Percentiles rank a stretch among this genome's conserved stretches.
Evolutionary conservation across 2,888 invertebrate species (phyloP).

Genomic region (Catocala sponsa): DNA sequence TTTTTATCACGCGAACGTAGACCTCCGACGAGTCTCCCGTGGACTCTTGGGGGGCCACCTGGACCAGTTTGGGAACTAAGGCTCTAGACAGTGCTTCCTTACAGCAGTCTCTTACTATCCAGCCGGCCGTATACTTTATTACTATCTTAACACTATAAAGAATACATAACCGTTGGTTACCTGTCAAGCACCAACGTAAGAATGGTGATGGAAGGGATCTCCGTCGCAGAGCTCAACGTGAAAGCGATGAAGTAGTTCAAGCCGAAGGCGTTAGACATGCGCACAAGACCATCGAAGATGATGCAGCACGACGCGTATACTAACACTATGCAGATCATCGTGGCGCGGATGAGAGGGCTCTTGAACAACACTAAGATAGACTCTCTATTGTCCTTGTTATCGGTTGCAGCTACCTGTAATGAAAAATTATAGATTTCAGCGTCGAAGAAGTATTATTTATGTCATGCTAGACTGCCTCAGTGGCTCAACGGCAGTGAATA

Average conservation of each 20-base stretch:
- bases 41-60: too few relatives aligned
- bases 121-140: too few relatives aligned
- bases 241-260: slow-evolving; percentile 83
- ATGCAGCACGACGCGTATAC: slow-evolving; percentile 78
- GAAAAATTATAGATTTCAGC: not conserved
- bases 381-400: slow-evolving; percentile 61
- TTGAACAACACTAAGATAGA: slow-evolving; percentile 63
- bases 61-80: too few relatives aligned
- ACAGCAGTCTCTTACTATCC: too few relatives aligned
- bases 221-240: slow-evolving; percentile 79
- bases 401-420: slow-evolving; percentile 68
- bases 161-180: slow-evolving; percentile 45
- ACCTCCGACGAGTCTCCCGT: too few relatives aligned
- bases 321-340: slow-evolving; percentile 68
- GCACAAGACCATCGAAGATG: slow-evolving; percentile 80
- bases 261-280: slow-evolving; percentile 80
- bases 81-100: too few relatives aligned
- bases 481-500: too few relatives aligned
- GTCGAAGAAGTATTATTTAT: not conserved
- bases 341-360: slow-evolving; percentile 66
- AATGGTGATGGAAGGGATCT: slow-evolving; percentile 79
- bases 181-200: slow-evolving; percentile 75
- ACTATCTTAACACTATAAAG: too few relatives aligned
- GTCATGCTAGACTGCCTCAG: not conserved
- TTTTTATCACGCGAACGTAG: too few relatives aligned